Percentiles rank a stretch among this genome's conserved stretches.
Conservation (phyloP, 2,113 vertebrate species). For the Ctenodactylus gundi region DNA sequence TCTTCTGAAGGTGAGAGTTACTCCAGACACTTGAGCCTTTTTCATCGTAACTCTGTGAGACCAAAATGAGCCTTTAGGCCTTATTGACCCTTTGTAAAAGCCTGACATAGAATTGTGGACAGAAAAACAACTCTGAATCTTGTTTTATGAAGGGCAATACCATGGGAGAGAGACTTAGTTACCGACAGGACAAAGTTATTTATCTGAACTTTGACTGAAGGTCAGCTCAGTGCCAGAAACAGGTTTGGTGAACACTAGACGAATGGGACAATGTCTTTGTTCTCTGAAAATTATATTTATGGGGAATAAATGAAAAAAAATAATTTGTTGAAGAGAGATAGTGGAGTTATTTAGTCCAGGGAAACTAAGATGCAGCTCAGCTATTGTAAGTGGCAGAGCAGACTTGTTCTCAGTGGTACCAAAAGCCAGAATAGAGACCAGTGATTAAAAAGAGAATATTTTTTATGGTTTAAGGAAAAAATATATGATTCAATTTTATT, state of each 20-base stretch:
- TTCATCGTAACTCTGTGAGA: neutral
- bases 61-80: neutral
- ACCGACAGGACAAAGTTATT: neutral
- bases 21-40: no score
- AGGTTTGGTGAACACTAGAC: neutral
- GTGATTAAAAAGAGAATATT: neutral
- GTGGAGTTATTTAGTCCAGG: neutral
- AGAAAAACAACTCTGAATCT: neutral
- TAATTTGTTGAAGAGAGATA: neutral
- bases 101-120: neutral
- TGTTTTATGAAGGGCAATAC: neutral
- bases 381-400: neutral
- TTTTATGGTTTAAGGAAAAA: neutral
- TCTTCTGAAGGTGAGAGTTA: neutral
- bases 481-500: neutral
- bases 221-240: neutral
- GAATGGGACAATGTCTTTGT: neutral
- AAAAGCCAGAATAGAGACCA: neutral
- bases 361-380: neutral
- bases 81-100: neutral
- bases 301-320: neutral
- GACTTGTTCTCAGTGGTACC: neutral
- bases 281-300: neutral
- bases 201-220: neutral
- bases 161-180: neutral